A percentile compares a stretch with the other conserved stretches of the same genome.
Evolutionary conservation across 1,140 invertebrate species (phyloP).

Genomic region (Trichoplusia ni): DNA sequence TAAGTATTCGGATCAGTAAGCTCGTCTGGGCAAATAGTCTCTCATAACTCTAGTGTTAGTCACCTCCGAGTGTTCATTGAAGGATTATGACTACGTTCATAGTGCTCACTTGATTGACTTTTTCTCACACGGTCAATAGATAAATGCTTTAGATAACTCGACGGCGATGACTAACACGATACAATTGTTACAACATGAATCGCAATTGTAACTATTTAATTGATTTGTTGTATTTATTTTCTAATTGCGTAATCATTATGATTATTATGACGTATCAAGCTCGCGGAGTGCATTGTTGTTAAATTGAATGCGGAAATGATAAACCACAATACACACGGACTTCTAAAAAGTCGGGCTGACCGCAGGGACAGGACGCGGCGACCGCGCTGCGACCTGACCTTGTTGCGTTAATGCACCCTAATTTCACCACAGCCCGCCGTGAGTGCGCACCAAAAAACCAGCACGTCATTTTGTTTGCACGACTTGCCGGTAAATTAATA

Average conservation of each 20-base stretch:
- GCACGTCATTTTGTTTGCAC: slow-evolving; percentile 74
- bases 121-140: slow-evolving; percentile 57
- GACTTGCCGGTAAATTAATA: slow-evolving; percentile 77
- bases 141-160: slow-evolving; percentile 58
- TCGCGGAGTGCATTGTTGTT: slow-evolving; percentile 33
- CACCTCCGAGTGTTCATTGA: slow-evolving; percentile 51
- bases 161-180: slow-evolving; percentile 29
- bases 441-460: slow-evolving; percentile 62
- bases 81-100: slow-evolving; percentile 52
- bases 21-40: slow-evolving; percentile 47
- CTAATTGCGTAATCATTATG: slow-evolving; percentile 12
- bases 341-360: slow-evolving; percentile 50
- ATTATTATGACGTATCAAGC: slow-evolving; percentile 8
- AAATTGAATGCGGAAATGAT: slow-evolving; percentile 48
- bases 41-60: slow-evolving; percentile 53
- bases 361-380: slow-evolving; percentile 49
- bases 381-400: slow-evolving; percentile 60
- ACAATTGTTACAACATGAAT: slow-evolving; percentile 21
- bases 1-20: slow-evolving; percentile 45
- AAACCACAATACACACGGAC: slow-evolving; percentile 53
- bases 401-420: slow-evolving; percentile 78
- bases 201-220: slow-evolving; percentile 12
- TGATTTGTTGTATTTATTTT: slow-evolving; percentile 14
- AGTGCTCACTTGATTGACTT: slow-evolving; percentile 46
- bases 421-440: slow-evolving; percentile 64